Base-by-base conservation (phyloP, 2,888 invertebrate species). In the Caenorhabditis sinica region DNA sequence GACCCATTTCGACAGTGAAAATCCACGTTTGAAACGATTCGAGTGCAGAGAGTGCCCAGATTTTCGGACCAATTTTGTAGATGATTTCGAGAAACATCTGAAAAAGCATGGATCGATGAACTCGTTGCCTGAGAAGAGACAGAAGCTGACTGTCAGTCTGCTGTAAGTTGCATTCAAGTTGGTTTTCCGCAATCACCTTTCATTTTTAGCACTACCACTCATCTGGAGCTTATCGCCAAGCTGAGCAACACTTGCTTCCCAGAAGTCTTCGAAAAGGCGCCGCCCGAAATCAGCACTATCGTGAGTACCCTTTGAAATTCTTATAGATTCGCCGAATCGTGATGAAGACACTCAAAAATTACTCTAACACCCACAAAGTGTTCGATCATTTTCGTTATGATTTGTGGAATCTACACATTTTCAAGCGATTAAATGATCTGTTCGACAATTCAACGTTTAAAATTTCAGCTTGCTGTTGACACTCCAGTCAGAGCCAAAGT, bases 31-130 rank as follows among this genome's bases (percentile, higher is more conserved):
- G 51, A 71, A 72, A 45, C 17, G 81, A 56, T 71, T 63, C 58
- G 25, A 51, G 17, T 82, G 82, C 36, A 36, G 53, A 9, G 56
- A 61, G 11, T 69, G 69, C 33, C 23, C 63, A 15, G 36, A 25
- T 15, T 43, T 65, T 45, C 15, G 8, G 0, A 75, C 82, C 4
- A 82, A 82, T 65, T 71, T 71, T 11, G 75, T 82, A 15, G 71
- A 75, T 20, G 82, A 82, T 9, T 71, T 82, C 6, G 82, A 82
- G 51, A 61, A 49, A 2, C 82, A 82, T 45, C 15, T 82, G 65
- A 63, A 49, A 8, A 71, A 33, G 4, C 82, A 82, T 40, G 71
- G 65, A 49, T 13, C 66, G 17, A 43, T 73, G 33, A 40, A 1
- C 9, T 45, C 53, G 23, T 6, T 71, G 15, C 8, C 71, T 0